A percentile compares a stretch with the other conserved stretches of the same genome.
These are phyloP conservation scores for Entosphenus tridentatus DNA, from an alignment of 2,113 vertebrate genomes.

Conservation along the genomic window DNA sequence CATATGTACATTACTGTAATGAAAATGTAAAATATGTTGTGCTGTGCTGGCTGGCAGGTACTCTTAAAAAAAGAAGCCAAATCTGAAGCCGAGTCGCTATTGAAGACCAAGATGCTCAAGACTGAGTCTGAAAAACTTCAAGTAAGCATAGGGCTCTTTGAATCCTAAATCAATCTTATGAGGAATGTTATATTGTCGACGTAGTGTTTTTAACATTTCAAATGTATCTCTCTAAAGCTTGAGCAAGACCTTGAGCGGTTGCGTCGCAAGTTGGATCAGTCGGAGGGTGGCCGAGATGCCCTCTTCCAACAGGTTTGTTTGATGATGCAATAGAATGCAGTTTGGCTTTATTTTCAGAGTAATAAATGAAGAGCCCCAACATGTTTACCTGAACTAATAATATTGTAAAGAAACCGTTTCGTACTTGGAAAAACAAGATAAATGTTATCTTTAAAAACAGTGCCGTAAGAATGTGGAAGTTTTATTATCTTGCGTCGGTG, in stretches of 20 bases:
- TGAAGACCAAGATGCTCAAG: slow-evolving; percentile 32
- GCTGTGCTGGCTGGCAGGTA: too few species aligned
- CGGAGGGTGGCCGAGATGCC: slow-evolving; percentile 41
- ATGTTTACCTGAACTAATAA: too few species aligned
- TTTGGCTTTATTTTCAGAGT: too few species aligned
- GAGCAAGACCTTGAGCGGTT: slow-evolving; percentile 42
- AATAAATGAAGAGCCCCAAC: too few species aligned
- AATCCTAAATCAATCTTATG: background rate
- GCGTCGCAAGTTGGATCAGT: slow-evolving; percentile 33
- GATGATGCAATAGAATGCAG: too few species aligned
- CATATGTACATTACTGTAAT: slow-evolving; percentile 10
- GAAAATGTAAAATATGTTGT: slow-evolving; percentile 7
- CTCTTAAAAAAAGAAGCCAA: too few species aligned
- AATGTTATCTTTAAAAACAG: too few species aligned
- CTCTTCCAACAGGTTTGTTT: slow-evolving; percentile 43
- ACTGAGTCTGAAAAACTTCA: slow-evolving; percentile 43
- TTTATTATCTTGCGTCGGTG: too few species aligned
- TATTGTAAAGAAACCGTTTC: too few species aligned
- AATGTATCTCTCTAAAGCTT: slow-evolving; percentile 17
- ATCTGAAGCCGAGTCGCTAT: slow-evolving; percentile 22
- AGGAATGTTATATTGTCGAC: too few species aligned
- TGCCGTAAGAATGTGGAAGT: too few species aligned
- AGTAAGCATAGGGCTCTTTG: slow-evolving; percentile 20
- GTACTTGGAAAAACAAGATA: too few species aligned
- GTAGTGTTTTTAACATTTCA: background rate